Evolutionary conservation across 2,113 vertebrate species (phyloP), one percentile per base, ranked within the genome.

Genomic region (Actenoides hombroni): DNA sequence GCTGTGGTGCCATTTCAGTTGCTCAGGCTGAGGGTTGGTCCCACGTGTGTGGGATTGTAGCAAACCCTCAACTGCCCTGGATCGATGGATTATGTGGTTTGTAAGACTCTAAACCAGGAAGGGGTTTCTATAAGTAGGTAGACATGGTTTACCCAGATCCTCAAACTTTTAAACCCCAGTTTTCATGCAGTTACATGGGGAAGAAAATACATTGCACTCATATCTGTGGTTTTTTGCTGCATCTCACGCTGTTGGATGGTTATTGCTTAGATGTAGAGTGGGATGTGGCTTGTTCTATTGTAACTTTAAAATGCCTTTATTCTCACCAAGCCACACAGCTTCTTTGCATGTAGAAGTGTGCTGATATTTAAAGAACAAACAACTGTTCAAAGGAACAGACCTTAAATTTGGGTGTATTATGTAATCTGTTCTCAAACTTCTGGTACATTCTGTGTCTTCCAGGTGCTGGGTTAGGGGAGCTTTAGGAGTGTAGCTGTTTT

Each of bases 81-180:
- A 11, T 0, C 13, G 48, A 19, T 40, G 37, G 21, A 7, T n/a
- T 31, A 16, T 6, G 16, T 10, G 0, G 3, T n/a, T n/a, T 39
- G 13, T 86, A 42, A 33, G 31, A 31, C 28, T 17, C 17, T 19
- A 42, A 42, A 65, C 28, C 13, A 11, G 31, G 40, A 28, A 6
- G 19, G 15, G 28, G 12, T 26, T 53, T 37, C 12, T 46, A 40
- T 28, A 61, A 70, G 79, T 9, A 7, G 3, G 3, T 18, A 33
- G 9, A 2, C 5, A 0, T 20, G 33, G 21, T 37, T 85, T 63
- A 19, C 29, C 40, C 16, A 19, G 8, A 23, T 73, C 40, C 70
- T 28, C n/a, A 24, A 0, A 26, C 39, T 25, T 18, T 56, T n/a
- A n/a, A 35, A 85, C 28, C 5, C 5, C 5, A 0, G 24, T 7